A percentile compares a stretch with the other conserved stretches of the same genome.
Evolutionary conservation across 2,113 vertebrate species (phyloP).

Genomic region (Gila orcuttii): DNA sequence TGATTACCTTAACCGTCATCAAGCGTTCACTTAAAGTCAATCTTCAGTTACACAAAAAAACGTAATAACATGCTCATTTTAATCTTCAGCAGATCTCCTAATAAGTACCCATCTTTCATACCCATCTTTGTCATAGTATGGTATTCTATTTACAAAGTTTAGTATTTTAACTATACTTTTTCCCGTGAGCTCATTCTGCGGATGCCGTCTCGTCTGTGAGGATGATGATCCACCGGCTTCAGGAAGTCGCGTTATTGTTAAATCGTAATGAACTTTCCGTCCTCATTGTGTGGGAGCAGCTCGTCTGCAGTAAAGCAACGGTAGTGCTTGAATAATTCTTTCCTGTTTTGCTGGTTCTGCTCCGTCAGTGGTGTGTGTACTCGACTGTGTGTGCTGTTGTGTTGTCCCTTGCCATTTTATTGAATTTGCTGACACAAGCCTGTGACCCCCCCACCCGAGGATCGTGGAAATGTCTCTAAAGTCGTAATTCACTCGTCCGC

Average conservation of each 20-base stretch:
- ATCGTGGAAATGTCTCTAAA: conserved; percentile 70
- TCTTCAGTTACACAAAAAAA: neutral
- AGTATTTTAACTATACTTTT: neutral
- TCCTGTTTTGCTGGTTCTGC: conserved; percentile 56
- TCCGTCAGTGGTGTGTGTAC: conserved; percentile 38
- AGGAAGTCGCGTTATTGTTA: conserved; percentile 52
- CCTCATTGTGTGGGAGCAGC: conserved; percentile 47
- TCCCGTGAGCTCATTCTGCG: neutral
- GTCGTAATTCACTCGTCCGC: conserved; percentile 52
- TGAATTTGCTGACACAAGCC: conserved; percentile 68
- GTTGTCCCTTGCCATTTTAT: conserved; percentile 61
- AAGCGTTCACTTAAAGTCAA: neutral
- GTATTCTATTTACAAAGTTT: neutral
- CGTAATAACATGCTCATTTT: neutral
- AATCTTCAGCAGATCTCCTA: no score
- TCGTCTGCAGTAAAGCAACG: neutral
- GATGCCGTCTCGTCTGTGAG: neutral
- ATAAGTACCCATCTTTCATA: neutral
- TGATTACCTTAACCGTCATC: neutral
- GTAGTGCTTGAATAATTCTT: conserved; percentile 43
- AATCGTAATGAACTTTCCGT: conserved; percentile 40
- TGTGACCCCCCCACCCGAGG: conserved; percentile 64
- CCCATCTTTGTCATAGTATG: no score
- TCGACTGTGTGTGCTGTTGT: conserved; percentile 14
- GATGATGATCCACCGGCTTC: neutral